Evolutionary conservation across 2,888 invertebrate genomes (phyloP).

Genomic region (Ophioninae sp.): DNA sequence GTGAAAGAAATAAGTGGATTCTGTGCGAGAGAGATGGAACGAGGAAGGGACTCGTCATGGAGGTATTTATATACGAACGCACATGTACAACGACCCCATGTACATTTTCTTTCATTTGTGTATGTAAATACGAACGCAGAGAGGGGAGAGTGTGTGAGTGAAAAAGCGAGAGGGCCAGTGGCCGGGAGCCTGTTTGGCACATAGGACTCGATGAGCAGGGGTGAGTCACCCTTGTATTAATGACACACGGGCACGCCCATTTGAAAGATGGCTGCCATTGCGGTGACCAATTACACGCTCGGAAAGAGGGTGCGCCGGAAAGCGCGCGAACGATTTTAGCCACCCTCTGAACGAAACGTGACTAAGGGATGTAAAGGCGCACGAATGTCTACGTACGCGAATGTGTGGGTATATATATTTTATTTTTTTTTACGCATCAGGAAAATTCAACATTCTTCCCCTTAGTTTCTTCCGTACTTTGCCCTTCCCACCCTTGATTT

Average conservation of each 20-base stretch:
- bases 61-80: slow-evolving; percentile 38
- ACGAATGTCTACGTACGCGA: slow-evolving; percentile 1
- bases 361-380: slow-evolving; percentile 46
- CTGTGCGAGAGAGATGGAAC: slow-evolving; percentile 54
- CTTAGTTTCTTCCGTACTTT: slow-evolving; percentile 16
- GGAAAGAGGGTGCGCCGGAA: slow-evolving; percentile 71
- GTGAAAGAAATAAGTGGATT: slow-evolving; percentile 47
- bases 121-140: slow-evolving; percentile 12
- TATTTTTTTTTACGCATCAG: slow-evolving; percentile 64
- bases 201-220: slow-evolving; percentile 65
- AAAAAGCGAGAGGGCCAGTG: slow-evolving; percentile 41
- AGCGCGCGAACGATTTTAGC: slow-evolving; percentile 71
- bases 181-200: slow-evolving; percentile 64
- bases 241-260: slow-evolving; percentile 75
- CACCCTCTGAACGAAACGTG: slow-evolving; percentile 59
- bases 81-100: slow-evolving; percentile 20
- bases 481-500: slow-evolving; percentile 30
- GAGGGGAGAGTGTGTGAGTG: slow-evolving; percentile 19
- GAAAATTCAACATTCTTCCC: slow-evolving; percentile 61
- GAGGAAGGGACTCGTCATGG: slow-evolving; percentile 58
- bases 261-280: slow-evolving; percentile 75
- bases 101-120: slow-evolving; percentile 7
- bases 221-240: slow-evolving; percentile 78
- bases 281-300: slow-evolving; percentile 74
- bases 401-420: slow-evolving; percentile 35